Evolutionary conservation across 2,113 vertebrate genomes (phyloP).

Genomic region (Corynorhinus townsendii): DNA sequence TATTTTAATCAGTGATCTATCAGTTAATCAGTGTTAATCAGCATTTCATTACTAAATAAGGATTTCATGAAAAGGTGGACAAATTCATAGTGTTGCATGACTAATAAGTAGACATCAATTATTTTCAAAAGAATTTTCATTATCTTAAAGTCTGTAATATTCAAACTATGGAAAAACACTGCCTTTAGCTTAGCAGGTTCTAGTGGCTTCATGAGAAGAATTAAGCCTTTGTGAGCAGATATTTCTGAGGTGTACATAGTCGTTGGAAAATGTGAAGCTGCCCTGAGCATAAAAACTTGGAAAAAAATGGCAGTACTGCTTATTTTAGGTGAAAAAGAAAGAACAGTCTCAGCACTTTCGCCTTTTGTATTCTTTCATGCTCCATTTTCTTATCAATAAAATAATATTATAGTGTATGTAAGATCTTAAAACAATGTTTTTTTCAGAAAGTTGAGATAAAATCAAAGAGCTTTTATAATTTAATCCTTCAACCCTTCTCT

Average conservation of each 20-base stretch:
- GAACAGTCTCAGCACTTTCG: neutral
- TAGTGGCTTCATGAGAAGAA: neutral
- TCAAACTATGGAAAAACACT: neutral
- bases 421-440: neutral
- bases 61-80: constrained; percentile 64
- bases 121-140: constrained; percentile 11
- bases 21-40: constrained; percentile 76
- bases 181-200: neutral
- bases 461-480: neutral
- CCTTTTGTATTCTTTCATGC: neutral
- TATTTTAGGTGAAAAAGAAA: neutral
- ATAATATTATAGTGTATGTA: neutral
- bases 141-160: neutral
- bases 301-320: neutral
- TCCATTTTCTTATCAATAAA: neutral
- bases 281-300: neutral
- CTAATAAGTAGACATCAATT: constrained; percentile 45
- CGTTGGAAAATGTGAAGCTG: neutral
- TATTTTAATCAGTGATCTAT: constrained; percentile 73
- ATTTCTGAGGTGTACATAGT: neutral
- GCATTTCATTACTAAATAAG: constrained; percentile 67
- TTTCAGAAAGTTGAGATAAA: neutral
- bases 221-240: neutral
- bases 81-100: constrained; percentile 58
- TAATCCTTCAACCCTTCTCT: neutral